These are phyloP conservation scores for Muntiacus muntjak DNA, from an alignment of 2,113 vertebrate species.

Conservation along the genomic window DNA sequence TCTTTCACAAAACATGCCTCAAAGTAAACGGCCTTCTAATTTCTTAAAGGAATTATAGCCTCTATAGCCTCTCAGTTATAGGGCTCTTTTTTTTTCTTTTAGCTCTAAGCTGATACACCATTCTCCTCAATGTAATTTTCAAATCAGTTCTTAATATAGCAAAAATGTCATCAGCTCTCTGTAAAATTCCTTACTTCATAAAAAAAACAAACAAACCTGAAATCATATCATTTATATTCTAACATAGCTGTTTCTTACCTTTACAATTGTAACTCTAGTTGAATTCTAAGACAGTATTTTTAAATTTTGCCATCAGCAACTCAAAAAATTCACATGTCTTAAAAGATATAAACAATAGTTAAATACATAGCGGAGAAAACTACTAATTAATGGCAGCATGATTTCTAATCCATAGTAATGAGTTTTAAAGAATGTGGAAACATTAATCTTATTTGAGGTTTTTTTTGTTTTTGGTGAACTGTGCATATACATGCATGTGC, in stretches of 20 bases:
- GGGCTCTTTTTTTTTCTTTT: not conserved
- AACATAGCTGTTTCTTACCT: not conserved
- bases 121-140: not conserved
- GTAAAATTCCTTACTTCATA: not conserved
- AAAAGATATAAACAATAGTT: not conserved
- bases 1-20: not conserved
- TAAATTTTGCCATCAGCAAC: not conserved
- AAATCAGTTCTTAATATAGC: not conserved
- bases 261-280: not conserved
- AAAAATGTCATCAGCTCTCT: slow-evolving; percentile 15
- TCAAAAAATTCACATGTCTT: not conserved
- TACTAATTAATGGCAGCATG: not conserved
- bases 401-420: not conserved
- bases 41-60: not conserved
- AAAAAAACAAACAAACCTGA: not conserved
- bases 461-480: not conserved
- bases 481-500: not conserved
- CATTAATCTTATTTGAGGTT: not conserved
- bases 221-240: not conserved
- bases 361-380: not conserved
- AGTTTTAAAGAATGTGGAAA: not conserved
- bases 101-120: slow-evolving; percentile 6
- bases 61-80: not conserved
- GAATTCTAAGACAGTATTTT: not conserved
- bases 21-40: not conserved